Conservation (phyloP, 2,797 vertebrate genomes). For the Neosilurus hyrtlii region DNA sequence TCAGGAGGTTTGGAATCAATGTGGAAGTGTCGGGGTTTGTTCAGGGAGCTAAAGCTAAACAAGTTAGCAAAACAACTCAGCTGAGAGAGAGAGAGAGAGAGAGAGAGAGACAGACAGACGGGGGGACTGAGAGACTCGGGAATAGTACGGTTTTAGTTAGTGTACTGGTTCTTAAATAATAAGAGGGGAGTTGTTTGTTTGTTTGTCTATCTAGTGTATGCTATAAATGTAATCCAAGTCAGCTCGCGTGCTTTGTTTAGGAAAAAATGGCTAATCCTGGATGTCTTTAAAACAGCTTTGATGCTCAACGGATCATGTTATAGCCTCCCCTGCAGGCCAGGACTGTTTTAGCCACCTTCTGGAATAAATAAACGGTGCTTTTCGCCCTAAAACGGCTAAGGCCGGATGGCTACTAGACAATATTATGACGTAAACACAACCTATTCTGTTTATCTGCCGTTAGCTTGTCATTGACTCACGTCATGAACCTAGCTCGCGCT, state of each 20-base stretch:
- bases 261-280: neutral
- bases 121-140: too few species aligned
- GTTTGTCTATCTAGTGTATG: neutral
- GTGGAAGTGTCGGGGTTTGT: slow-evolving; percentile 20
- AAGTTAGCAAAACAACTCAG: slow-evolving; percentile 56
- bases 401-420: neutral
- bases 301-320: neutral
- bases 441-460: neutral
- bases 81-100: neutral
- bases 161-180: neutral
- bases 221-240: neutral
- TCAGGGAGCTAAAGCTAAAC: slow-evolving; percentile 43
- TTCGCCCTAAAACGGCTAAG: neutral
- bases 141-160: too few species aligned
- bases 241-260: slow-evolving; percentile 6
- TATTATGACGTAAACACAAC: slow-evolving; percentile 10
- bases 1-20: neutral
- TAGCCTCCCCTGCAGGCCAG: neutral
- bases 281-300: neutral
- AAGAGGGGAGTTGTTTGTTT: neutral
- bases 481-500: neutral
- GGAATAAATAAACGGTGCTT: neutral
- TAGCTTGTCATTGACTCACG: neutral
- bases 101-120: neutral
- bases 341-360: neutral